Evolutionary conservation across 1,140 invertebrate genomes (phyloP).

Genomic region (Macrobrachium rosenbergii): DNA sequence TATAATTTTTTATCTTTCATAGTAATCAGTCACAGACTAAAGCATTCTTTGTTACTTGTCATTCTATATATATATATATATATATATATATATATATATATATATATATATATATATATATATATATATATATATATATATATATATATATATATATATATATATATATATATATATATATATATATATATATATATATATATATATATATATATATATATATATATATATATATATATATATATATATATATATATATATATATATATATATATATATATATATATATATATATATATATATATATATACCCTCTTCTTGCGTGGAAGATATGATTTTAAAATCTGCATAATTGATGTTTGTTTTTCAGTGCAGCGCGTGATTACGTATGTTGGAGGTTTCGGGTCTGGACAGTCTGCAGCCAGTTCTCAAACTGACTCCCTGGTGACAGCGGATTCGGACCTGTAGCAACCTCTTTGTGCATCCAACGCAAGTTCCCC

Average conservation of each 20-base stretch:
- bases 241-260: slow-evolving; percentile 6
- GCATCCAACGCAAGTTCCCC: no score
- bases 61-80: background rate
- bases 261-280: slow-evolving; percentile 7
- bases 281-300: background rate
- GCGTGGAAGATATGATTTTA: no score
- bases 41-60: no score
- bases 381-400: no score
- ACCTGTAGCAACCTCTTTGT: no score
- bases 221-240: slow-evolving; percentile 24
- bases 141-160: background rate
- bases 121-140: background rate
- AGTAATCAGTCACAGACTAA: no score
- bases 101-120: slow-evolving; percentile 1
- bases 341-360: no score
- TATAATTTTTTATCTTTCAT: no score
- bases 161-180: background rate
- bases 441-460: no score
- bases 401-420: no score
- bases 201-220: slow-evolving; percentile 13
- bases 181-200: background rate
- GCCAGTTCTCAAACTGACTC: no score
- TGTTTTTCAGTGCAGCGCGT: no score
- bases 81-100: slow-evolving; percentile 7
- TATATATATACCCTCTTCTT: background rate